Percentiles rank a stretch among this genome's conserved stretches.
These are phyloP conservation scores for Nemapogon koenigi DNA, from an alignment of 2,888 invertebrate species.

Conservation along the genomic window DNA sequence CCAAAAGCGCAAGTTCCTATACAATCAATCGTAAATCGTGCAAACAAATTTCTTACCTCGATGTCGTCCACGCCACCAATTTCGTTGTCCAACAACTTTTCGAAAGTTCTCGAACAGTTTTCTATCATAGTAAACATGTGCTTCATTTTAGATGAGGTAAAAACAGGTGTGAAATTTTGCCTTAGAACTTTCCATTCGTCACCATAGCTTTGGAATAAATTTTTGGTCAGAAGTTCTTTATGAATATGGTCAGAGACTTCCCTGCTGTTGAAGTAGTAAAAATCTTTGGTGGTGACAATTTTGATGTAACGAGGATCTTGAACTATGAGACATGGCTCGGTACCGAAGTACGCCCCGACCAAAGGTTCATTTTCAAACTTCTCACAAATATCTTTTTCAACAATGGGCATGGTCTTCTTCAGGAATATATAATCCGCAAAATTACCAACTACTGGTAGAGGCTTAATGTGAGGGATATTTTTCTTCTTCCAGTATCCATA, in stretches of 20 bases:
- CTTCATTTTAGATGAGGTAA: constrained; percentile 21
- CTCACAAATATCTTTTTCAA: constrained; percentile 26
- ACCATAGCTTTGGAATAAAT: constrained; percentile 17
- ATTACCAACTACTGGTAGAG: constrained; percentile 33
- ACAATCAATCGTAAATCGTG: constrained; percentile 1
- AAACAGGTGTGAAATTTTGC: constrained; percentile 21
- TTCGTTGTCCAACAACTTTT: constrained; percentile 15
- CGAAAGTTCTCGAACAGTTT: constrained; percentile 15
- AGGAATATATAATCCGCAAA: constrained; percentile 28
- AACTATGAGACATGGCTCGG: constrained; percentile 33
- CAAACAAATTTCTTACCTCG: neutral
- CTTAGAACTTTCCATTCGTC: constrained; percentile 20
- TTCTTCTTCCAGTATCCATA: constrained; percentile 31
- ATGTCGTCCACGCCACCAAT: neutral
- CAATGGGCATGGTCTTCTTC: constrained; percentile 21
- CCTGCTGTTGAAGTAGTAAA: constrained; percentile 36
- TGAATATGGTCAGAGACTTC: constrained; percentile 27
- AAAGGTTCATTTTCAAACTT: constrained; percentile 29
- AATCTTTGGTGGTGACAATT: constrained; percentile 32
- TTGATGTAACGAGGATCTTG: constrained; percentile 35
- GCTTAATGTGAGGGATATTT: constrained; percentile 25
- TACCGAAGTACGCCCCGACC: constrained; percentile 36
- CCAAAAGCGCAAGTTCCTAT: constrained; percentile 6
- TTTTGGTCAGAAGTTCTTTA: constrained; percentile 17
- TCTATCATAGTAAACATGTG: constrained; percentile 21